Evolutionary conservation across 2,113 vertebrate species (phyloP), one percentile per base, ranked within the genome.

Genomic region (Microtus oregoni): DNA sequence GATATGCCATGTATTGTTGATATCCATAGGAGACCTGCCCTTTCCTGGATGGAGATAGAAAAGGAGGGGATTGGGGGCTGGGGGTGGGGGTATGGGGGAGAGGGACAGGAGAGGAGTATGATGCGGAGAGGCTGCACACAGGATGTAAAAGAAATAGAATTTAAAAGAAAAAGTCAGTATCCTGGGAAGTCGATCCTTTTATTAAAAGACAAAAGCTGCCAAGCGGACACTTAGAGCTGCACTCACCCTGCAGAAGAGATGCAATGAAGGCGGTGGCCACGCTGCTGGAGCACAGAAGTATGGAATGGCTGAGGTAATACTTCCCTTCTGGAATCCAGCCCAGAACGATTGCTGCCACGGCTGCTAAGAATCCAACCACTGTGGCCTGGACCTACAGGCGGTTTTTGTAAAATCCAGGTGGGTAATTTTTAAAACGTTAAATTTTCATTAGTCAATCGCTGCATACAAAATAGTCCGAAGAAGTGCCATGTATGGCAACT

Each of bases 241-340:
- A 61, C 90, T 96, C 97, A 99, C 99, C 99, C 98, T 99, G 99
- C 87, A 99, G 98, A 97, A 99, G 98, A 38, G 99, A 99, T 5
- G 99, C 99, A 73, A 99, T 99, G 98, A 99, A 99, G 94, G 99
- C 99, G 0, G 99, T 99, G 63, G 99, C 99, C 92, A 99, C 99
- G 0, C 99, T 99, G 98, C 99, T 99, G 24, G 99, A 99, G 98
- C 99, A 99, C 61, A 99, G 95, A 83, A 99, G 98, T 70, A 99
- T 97, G 1, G 99, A 99, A 52, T 99, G 99, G 97, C 99, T 99
- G 73, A 99, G 99, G 96, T 99, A 98, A 95, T 99, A 99, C 98
- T 99, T 99, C 67, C 99, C 99, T 86, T 99, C 99, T 22, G 99
- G 99, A 97, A 99, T 99, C 99, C 99, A 99, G 82, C 99, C 99